Evolutionary conservation across 2,888 invertebrate species (phyloP).

Genomic region (Xylophagus ater): DNA sequence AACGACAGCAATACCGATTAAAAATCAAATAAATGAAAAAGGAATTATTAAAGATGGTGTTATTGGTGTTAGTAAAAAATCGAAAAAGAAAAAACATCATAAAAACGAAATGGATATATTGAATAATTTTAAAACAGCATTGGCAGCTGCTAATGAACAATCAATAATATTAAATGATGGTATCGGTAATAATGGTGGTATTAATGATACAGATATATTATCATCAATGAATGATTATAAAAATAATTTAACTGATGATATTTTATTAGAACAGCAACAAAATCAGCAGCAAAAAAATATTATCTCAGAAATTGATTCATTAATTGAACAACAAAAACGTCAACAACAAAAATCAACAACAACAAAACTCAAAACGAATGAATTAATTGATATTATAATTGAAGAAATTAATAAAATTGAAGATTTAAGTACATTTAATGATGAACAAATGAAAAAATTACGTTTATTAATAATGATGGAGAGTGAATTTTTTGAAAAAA

Average conservation of each 20-base stretch:
- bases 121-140: slow-evolving; percentile 32
- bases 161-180: slow-evolving; percentile 6
- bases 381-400: slow-evolving; percentile 21
- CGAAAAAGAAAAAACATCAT: slow-evolving; percentile 34
- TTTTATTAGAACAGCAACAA: not conserved
- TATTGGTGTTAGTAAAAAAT: slow-evolving; percentile 21
- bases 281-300: not conserved
- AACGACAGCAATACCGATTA: not conserved
- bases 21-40: no score
- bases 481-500: slow-evolving; percentile 31
- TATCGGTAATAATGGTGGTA: not conserved
- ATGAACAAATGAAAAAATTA: slow-evolving; percentile 26
- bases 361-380: slow-evolving; percentile 10
- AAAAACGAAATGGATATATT: slow-evolving; percentile 37
- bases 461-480: slow-evolving; percentile 28
- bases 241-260: no score
- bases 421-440: slow-evolving; percentile 25
- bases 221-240: slow-evolving; percentile 1
- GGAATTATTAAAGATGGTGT: no score
- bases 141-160: slow-evolving; percentile 20
- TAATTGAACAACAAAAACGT: not conserved
- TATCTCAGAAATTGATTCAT: not conserved
- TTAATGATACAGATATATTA: not conserved
- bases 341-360: not conserved
- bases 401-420: slow-evolving; percentile 33